phyloP scores from a whole-genome alignment of 2,113 vertebrate species.

The Lampris incognitus region DNA sequence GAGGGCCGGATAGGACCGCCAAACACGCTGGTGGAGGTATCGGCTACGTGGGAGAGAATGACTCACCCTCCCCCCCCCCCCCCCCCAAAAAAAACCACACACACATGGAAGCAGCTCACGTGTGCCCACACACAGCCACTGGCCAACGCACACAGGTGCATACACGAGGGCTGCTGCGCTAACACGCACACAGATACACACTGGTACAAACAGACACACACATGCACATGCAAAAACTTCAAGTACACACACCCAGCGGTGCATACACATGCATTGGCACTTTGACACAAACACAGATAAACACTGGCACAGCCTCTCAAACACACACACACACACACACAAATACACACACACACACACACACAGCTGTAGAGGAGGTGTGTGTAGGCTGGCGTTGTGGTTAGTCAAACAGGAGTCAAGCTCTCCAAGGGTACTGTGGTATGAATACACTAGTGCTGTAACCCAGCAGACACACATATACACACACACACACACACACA shows the following conservation, averaged over 20 bases:
- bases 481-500: too few relatives aligned
- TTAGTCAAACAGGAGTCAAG: constrained; percentile 32
- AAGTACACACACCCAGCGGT: constrained; percentile 56
- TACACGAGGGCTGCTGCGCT: not conserved
- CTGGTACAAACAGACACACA: constrained; percentile 16
- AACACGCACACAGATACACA: constrained; percentile 29
- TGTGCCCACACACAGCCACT: constrained; percentile 40
- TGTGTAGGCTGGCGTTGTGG: constrained; percentile 57
- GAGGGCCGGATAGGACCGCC: constrained; percentile 56
- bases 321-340: constrained; percentile 16
- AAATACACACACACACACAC: constrained; percentile 30
- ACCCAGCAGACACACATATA: too few relatives aligned
- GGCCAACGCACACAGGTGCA: constrained; percentile 2
- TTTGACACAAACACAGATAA: constrained; percentile 28
- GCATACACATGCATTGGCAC: constrained; percentile 19
- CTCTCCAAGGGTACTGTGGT: constrained; percentile 27
- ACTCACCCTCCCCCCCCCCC: constrained; percentile 37
- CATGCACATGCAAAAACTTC: not conserved
- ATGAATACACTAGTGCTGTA: not conserved
- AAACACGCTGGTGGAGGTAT: constrained; percentile 52
- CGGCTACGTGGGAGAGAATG: constrained; percentile 57
- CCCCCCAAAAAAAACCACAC: not conserved
- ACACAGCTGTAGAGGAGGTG: constrained; percentile 69
- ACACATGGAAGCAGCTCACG: constrained; percentile 14
- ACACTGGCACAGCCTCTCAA: constrained; percentile 15